Conservation (phyloP, 1,140 invertebrate genomes). For the Acromyrmex echinatior region DNA sequence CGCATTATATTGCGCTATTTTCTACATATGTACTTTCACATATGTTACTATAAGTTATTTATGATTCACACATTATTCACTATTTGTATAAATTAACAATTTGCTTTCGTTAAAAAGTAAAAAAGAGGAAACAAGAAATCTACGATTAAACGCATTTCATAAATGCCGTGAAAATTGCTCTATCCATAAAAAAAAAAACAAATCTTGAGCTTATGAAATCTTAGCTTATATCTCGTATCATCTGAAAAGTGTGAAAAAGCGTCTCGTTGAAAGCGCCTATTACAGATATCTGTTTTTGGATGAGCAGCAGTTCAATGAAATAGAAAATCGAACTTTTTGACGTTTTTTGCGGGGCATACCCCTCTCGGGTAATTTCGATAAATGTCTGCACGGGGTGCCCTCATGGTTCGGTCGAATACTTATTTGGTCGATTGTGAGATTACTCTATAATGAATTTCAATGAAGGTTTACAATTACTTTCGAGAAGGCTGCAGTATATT, state of each 20-base stretch:
- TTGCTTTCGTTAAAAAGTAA: constrained; percentile 10
- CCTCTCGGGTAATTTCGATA: constrained; percentile 78
- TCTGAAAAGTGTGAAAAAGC: constrained; percentile 38
- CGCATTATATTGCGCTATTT: constrained; percentile 21
- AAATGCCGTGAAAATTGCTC: constrained; percentile 43
- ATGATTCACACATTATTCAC: constrained; percentile 19
- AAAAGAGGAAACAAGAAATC: constrained; percentile 7
- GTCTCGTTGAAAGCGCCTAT: constrained; percentile 32
- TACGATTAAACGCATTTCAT: constrained; percentile 7
- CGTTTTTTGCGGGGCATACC: constrained; percentile 76
- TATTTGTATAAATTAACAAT: constrained; percentile 32
- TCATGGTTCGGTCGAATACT: constrained; percentile 81
- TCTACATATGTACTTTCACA: neutral
- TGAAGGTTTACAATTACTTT: constrained; percentile 69
- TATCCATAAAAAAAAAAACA: constrained; percentile 3
- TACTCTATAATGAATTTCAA: constrained; percentile 85
- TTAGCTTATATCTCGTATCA: constrained; percentile 49
- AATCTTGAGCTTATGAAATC: constrained; percentile 44
- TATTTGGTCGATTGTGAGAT: constrained; percentile 84
- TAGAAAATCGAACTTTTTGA: constrained; percentile 78
- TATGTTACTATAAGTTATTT: neutral
- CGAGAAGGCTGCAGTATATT: constrained; percentile 72
- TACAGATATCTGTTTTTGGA: constrained; percentile 77
- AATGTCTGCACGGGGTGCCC: constrained; percentile 74
- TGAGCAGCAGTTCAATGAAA: constrained; percentile 81